Evolutionary conservation across 2,797 vertebrate genomes (phyloP), one percentile per base, ranked within the genome.

Genomic region (Masticophis lateralis): DNA sequence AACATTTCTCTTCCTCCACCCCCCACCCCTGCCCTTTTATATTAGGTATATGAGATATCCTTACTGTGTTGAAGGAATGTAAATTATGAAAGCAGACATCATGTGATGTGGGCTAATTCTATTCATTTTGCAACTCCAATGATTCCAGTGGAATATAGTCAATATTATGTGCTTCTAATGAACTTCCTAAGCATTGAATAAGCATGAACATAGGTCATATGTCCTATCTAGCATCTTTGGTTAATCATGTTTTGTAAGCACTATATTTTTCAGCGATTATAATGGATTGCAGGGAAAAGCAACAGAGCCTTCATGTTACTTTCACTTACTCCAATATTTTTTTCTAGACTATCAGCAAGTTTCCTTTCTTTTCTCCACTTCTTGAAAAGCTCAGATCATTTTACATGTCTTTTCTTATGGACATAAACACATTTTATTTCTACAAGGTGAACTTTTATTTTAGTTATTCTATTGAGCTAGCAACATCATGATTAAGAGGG

Each of bases 371-470:
- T 51, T n/a, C 43, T 5, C 14, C 43, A 43, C n/a, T 55, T 63
- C 18, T 51, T 66, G 28, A 53, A 91, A 87, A 55, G 18, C n/a
- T 55, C 4, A 25, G 55, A 20, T 13, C n/a, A 20, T 18, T 87
- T 74, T 57, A 69, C 20, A 57, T 16, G 11, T 66, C 7, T 74
- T 87, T 96, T 94, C 86, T 79, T 92, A 22, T 2, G 16, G 5
- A 93, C 13, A 94, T 5, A 92, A 89, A 13, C 18, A 63, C 86
- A 8, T 92, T 69, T 90, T 87, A 91, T 94, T 94, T 94, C 60
- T 1, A 3, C 14, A 74, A 3, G 1, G 27, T 79, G 79, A 94
- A 3, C 7, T 86, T 61, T 37, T 90, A 3, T 87, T 93, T 90
- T 16, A 16, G 13, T 60, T 86, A 22, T 89, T 92, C 93, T 88